Percentiles rank a stretch among this genome's conserved stretches.
phyloP scores from a whole-genome alignment of 2,113 vertebrate species.

The Falco punctatus region DNA sequence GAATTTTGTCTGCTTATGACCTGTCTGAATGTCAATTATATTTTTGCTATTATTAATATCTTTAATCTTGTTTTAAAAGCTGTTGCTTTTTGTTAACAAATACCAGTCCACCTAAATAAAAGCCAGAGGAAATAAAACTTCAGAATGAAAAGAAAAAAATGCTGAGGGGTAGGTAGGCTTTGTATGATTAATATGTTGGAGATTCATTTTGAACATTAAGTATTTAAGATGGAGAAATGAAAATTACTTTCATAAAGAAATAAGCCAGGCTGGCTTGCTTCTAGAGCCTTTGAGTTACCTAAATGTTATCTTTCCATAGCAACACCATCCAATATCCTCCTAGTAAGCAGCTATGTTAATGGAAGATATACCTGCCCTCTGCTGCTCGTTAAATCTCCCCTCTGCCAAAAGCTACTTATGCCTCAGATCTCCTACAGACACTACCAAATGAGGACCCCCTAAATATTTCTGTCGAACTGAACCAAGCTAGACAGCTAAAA shows the following conservation, averaged over 20 bases:
- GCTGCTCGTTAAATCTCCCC: background rate
- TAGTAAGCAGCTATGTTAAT: background rate
- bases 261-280: background rate
- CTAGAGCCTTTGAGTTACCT: background rate
- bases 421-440: background rate
- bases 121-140: background rate
- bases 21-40: background rate
- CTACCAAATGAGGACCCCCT: background rate
- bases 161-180: background rate
- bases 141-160: background rate
- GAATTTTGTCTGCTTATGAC: background rate
- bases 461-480: background rate
- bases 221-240: background rate
- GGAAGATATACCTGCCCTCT: background rate
- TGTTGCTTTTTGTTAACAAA: background rate
- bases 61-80: background rate
- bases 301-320: background rate
- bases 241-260: background rate
- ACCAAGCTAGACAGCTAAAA: background rate
- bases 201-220: background rate
- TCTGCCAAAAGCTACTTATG: background rate
- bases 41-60: background rate
- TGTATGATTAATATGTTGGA: background rate
- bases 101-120: background rate
- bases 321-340: background rate